Percentiles rank a stretch among this genome's conserved stretches.
phyloP scores from a whole-genome alignment of 64 coral and sea anemone species.

The Anthopleura sola region DNA sequence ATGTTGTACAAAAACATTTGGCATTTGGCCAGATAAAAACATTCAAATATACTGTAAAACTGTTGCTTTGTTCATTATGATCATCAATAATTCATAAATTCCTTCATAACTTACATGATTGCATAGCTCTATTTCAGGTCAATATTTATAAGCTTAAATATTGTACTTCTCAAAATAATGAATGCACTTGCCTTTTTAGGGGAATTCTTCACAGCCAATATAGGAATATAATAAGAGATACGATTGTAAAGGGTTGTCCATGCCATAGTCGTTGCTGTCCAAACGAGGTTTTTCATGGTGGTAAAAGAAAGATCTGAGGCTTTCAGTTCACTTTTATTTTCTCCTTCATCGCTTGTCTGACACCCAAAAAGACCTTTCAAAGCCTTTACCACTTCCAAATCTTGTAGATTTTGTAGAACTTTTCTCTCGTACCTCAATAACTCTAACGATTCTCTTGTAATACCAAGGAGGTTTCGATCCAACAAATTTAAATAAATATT shows the following conservation, averaged over 20 bases:
- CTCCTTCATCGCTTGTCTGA: neutral
- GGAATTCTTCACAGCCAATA: neutral
- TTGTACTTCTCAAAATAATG: neutral
- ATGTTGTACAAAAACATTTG: too few relatives aligned
- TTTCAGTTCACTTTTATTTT: neutral
- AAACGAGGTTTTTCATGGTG: neutral
- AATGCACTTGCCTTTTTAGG: neutral
- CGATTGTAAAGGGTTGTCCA: neutral
- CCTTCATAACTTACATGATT: too few relatives aligned
- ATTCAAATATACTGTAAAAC: too few relatives aligned
- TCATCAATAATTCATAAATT: too few relatives aligned
- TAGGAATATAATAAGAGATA: neutral
- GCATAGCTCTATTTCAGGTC: too few relatives aligned
- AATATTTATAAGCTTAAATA: too few relatives aligned
- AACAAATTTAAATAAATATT: slow-evolving; percentile 9
- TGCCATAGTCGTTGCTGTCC: neutral
- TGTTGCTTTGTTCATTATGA: too few relatives aligned
- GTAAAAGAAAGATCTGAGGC: neutral
- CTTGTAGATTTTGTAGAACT: slow-evolving; percentile 1
- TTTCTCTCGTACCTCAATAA: neutral
- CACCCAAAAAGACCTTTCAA: neutral
- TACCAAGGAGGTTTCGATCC: neutral
- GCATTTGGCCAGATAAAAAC: too few relatives aligned
- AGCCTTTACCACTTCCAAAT: neutral
- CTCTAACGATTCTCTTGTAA: neutral